Evolutionary conservation across 2,888 invertebrate genomes (phyloP).

Genomic region (Pandemis corylana): DNA sequence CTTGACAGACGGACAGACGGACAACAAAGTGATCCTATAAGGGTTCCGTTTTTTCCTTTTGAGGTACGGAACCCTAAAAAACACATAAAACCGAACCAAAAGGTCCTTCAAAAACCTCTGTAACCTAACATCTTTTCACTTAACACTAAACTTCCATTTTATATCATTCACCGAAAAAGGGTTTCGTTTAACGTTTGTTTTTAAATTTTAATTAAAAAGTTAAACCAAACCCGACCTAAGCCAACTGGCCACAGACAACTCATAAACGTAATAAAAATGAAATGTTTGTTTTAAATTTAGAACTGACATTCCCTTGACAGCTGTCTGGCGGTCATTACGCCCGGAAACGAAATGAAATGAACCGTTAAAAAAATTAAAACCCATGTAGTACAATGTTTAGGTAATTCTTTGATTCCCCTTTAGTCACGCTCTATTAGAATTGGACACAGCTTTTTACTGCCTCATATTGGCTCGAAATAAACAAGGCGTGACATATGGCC

Average conservation of each 20-base stretch:
- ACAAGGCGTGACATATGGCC: conserved; percentile 62
- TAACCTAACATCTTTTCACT: conserved; percentile 29
- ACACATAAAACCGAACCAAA: conserved; percentile 11
- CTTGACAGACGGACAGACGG: too few species aligned
- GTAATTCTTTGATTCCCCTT: conserved; percentile 65
- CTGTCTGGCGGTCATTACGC: conserved; percentile 75
- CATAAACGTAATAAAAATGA: conserved; percentile 69
- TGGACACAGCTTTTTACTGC: conserved; percentile 39
- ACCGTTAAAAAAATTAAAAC: conserved; percentile 70
- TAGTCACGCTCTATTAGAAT: conserved; percentile 71
- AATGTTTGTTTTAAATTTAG: conserved; percentile 81
- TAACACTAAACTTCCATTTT: conserved; percentile 33
- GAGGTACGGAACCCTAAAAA: too few species aligned
- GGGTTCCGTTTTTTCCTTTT: too few species aligned
- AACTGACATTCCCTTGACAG: conserved; percentile 76
- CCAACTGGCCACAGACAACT: conserved; percentile 48
- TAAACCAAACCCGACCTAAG: conserved; percentile 38
- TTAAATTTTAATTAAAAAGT: conserved; percentile 39
- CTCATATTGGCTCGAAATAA: conserved; percentile 50
- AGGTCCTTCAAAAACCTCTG: conserved; percentile 14
- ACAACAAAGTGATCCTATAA: too few species aligned
- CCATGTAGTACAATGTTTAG: conserved; percentile 64
- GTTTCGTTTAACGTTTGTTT: conserved; percentile 33
- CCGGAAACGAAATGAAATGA: conserved; percentile 68
- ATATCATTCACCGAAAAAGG: conserved; percentile 31